Conservation (phyloP, 37 sponge, comb jelly and placozoan genomes). For the Chondrilla cf. caribensis region DNA sequence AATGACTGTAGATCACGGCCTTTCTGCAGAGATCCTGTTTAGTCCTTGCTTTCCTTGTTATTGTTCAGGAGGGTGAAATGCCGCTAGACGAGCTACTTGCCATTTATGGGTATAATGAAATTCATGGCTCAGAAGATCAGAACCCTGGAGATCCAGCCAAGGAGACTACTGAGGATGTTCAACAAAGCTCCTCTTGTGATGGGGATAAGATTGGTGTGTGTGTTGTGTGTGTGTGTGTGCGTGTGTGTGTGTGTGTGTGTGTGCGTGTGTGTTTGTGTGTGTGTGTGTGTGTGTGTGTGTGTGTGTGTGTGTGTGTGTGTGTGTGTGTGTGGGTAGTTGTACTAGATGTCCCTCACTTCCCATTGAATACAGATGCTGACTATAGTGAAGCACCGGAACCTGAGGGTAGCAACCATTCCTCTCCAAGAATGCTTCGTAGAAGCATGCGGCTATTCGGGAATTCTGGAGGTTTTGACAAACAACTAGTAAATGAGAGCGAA, state of each 20-base stretch:
- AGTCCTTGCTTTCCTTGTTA: no score
- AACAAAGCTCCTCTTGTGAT: no score
- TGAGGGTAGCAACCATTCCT: conserved; percentile 61
- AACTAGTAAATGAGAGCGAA: neutral
- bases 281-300: conserved; percentile 21
- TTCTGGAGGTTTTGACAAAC: neutral
- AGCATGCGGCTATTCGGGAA: conserved; percentile 12
- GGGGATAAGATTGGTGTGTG: neutral
- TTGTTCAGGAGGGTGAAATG: conserved; percentile 2
- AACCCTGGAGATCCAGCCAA: no score
- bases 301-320: neutral
- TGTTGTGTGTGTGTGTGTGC: conserved; percentile 23
- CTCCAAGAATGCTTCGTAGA: conserved; percentile 6
- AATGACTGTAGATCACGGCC: no score
- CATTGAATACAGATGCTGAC: no score
- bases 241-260: conserved; percentile 18
- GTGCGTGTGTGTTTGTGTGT: conserved; percentile 20
- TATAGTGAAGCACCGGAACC: no score
- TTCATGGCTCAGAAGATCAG: no score
- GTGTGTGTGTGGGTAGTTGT: no score
- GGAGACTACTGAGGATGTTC: no score
- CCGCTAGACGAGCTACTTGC: conserved; percentile 51
- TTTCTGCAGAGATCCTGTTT: no score
- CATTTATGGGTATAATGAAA: conserved; percentile 47
- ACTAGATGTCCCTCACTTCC: no score